phyloP scores from a whole-genome alignment of 1,140 invertebrate genomes.

The Globodera ellingtonae region DNA sequence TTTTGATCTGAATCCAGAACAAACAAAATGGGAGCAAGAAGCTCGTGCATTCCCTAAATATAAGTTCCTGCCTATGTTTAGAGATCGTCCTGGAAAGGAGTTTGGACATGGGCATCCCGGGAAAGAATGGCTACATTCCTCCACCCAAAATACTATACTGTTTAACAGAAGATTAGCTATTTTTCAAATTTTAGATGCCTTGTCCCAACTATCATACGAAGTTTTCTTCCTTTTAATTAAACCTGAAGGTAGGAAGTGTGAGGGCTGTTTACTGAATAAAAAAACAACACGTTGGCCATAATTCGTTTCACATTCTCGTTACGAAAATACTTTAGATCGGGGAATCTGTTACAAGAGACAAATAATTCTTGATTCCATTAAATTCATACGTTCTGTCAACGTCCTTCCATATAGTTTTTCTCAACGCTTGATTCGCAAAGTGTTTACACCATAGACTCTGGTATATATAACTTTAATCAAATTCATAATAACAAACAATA shows the following conservation, averaged over 20 bases:
- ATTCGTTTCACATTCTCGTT: slow-evolving; percentile 73
- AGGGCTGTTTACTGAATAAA: slow-evolving; percentile 76
- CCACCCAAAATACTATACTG: too few species aligned
- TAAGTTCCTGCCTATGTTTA: background rate
- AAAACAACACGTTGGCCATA: slow-evolving; percentile 76
- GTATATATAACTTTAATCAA: slow-evolving; percentile 12
- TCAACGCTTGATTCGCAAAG: slow-evolving; percentile 78
- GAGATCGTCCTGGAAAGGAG: too few species aligned
- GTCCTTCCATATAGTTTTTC: slow-evolving; percentile 77
- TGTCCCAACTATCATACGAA: too few species aligned
- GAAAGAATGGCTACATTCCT: too few species aligned
- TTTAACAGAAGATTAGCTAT: slow-evolving; percentile 10
- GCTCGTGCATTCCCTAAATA: slow-evolving; percentile 79
- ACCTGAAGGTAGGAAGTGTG: slow-evolving; percentile 77
- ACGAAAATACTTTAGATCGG: slow-evolving; percentile 78
- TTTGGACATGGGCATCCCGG: too few species aligned
- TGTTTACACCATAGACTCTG: slow-evolving; percentile 76
- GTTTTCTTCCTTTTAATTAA: too few species aligned
- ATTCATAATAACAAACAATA: slow-evolving; percentile 18
- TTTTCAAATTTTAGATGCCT: slow-evolving; percentile 25
- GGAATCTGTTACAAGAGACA: slow-evolving; percentile 69
- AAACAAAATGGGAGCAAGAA: slow-evolving; percentile 77
- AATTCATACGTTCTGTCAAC: slow-evolving; percentile 74
- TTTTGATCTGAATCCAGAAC: slow-evolving; percentile 77
- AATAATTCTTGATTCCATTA: slow-evolving; percentile 7